phyloP scores from a whole-genome alignment of 2,113 vertebrate species.

The Patagioenas fasciata region DNA sequence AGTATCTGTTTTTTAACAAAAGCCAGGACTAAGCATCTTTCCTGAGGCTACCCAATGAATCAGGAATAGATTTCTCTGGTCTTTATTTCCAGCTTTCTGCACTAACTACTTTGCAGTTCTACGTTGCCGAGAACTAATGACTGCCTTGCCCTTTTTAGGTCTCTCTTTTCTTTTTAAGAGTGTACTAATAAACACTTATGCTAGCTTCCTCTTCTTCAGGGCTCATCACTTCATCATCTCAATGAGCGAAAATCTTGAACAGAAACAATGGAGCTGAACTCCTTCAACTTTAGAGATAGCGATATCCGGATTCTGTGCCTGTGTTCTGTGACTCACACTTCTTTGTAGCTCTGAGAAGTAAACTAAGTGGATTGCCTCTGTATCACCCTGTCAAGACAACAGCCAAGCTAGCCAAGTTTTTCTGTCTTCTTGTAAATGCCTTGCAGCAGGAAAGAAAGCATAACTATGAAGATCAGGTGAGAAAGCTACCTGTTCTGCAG shows the following conservation, averaged over 20 bases:
- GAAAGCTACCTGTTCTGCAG: neutral
- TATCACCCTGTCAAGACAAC: neutral
- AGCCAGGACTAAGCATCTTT: neutral
- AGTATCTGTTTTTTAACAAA: neutral
- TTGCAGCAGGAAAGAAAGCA: neutral
- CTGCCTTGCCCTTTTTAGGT: neutral
- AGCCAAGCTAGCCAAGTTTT: neutral
- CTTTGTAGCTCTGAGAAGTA: neutral
- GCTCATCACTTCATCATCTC: neutral
- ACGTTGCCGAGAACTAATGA: neutral
- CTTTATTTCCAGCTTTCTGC: neutral
- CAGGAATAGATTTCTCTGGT: neutral
- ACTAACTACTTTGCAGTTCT: neutral
- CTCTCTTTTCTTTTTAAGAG: neutral
- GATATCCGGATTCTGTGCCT: neutral
- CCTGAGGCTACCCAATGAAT: neutral
- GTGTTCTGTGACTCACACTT: neutral
- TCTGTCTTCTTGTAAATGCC: neutral
- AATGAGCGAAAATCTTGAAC: neutral
- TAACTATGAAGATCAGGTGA: neutral
- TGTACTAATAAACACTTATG: neutral
- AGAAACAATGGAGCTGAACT: neutral
- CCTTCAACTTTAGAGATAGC: neutral
- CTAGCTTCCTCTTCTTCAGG: neutral
- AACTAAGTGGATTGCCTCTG: neutral